Evolutionary conservation across 1,140 invertebrate genomes (phyloP).

Genomic region (Cyrtorhinus lividipennis): DNA sequence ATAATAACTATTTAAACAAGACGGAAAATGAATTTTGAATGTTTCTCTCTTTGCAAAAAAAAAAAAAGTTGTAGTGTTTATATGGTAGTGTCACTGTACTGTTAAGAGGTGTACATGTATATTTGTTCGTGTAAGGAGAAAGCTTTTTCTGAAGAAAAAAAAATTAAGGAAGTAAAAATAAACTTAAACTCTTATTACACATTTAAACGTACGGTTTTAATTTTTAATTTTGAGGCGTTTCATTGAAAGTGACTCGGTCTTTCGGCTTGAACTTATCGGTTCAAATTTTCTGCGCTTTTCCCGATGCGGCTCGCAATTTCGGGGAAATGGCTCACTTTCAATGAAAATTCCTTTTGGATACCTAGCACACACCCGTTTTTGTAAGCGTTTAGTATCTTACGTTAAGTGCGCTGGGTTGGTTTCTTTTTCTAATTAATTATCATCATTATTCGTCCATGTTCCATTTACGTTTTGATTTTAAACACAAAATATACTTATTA

Average conservation of each 20-base stretch:
- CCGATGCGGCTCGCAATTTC: too few species aligned
- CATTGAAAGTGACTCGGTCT: too few species aligned
- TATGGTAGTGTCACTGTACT: slow-evolving; percentile 5
- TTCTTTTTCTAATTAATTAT: neutral
- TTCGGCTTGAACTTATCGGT: too few species aligned
- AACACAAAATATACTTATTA: neutral
- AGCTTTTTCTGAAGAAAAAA: neutral
- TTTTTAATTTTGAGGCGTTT: neutral
- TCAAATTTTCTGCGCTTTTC: too few species aligned
- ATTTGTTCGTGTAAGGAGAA: neutral
- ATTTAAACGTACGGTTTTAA: too few species aligned
- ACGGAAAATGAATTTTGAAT: too few species aligned
- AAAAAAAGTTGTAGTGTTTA: slow-evolving; percentile 8
- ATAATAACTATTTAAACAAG: too few species aligned
- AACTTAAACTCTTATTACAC: neutral
- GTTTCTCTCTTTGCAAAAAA: neutral
- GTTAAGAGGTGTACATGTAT: slow-evolving; percentile 8
- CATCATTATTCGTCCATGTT: neutral
- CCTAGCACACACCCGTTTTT: neutral
- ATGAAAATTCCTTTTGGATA: neutral
- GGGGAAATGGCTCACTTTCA: neutral
- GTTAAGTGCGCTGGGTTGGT: neutral
- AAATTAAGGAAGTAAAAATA: neutral
- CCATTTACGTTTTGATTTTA: neutral
- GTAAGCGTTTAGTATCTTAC: neutral